Conservation (phyloP, 1,140 invertebrate species). For the Bombus superbus region DNA sequence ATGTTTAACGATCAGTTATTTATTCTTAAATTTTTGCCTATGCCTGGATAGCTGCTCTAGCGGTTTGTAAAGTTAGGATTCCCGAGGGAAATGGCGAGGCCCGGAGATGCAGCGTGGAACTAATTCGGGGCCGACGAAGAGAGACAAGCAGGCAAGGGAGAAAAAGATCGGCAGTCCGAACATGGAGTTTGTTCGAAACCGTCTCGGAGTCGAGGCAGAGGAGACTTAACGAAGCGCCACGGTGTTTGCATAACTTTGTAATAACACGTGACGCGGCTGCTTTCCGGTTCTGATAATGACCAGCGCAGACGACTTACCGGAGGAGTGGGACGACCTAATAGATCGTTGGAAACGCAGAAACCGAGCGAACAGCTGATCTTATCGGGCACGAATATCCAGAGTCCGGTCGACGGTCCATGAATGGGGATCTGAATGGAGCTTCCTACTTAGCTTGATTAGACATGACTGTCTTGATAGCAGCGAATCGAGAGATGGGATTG, state of each 20-base stretch:
- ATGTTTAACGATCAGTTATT: too few relatives aligned
- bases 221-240: neutral
- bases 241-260: conserved; percentile 39
- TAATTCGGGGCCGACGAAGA: too few relatives aligned
- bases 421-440: conserved; percentile 63
- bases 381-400: neutral
- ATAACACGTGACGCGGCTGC: conserved; percentile 22
- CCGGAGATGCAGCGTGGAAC: too few relatives aligned
- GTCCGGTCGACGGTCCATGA: conserved; percentile 64
- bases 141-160: too few relatives aligned
- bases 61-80: too few relatives aligned
- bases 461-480: neutral
- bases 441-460: conserved; percentile 59
- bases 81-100: too few relatives aligned
- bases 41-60: too few relatives aligned
- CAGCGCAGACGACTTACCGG: neutral
- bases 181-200: too few relatives aligned
- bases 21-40: too few relatives aligned
- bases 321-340: neutral
- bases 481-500: neutral
- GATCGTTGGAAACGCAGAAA: conserved; percentile 10
- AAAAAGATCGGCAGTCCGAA: too few relatives aligned
- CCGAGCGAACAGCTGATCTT: conserved; percentile 10
- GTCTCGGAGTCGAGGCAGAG: too few relatives aligned
- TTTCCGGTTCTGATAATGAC: conserved; percentile 52